A percentile compares a stretch with the other conserved stretches of the same genome.
phyloP scores from a whole-genome alignment of 2,797 vertebrate species.

The Pipistrellus pipistrellus region DNA sequence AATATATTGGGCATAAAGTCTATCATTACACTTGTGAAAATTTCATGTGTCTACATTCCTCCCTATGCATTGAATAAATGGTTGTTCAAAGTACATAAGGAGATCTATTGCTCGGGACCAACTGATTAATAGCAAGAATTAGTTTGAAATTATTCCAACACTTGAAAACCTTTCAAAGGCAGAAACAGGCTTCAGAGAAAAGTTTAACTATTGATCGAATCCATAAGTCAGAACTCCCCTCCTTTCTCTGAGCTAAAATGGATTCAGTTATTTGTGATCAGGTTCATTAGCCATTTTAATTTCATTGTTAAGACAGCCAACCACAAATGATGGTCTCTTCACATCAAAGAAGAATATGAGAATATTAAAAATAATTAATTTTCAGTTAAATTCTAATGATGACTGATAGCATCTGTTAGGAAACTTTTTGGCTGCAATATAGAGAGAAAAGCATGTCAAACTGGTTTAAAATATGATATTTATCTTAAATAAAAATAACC shows the following conservation, averaged over 20 bases:
- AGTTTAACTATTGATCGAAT: background rate
- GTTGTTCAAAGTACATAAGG: background rate
- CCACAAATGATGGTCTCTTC: background rate
- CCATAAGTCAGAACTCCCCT: background rate
- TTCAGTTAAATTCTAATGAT: slow-evolving; percentile 56
- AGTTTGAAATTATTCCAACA: background rate
- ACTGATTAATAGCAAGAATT: slow-evolving; percentile 4
- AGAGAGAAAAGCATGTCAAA: slow-evolving; percentile 1
- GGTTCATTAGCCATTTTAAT: slow-evolving; percentile 64
- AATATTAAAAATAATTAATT: slow-evolving; percentile 58
- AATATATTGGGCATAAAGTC: background rate
- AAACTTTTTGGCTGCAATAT: background rate
- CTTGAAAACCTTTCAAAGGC: slow-evolving; percentile 19
- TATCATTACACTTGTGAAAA: background rate
- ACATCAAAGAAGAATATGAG: slow-evolving; percentile 35
- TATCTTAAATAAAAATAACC: slow-evolving; percentile 46
- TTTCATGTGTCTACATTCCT: background rate
- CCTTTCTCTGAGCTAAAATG: slow-evolving; percentile 40
- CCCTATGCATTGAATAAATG: background rate
- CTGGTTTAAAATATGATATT: slow-evolving; percentile 18
- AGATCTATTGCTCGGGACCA: background rate
- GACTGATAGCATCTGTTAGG: slow-evolving; percentile 30
- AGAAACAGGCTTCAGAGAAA: slow-evolving; percentile 27
- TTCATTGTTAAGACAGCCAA: background rate
- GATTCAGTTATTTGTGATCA: slow-evolving; percentile 34